Evolutionary conservation across 2,888 invertebrate genomes (phyloP).

Genomic region (Heterodera filipjevi): DNA sequence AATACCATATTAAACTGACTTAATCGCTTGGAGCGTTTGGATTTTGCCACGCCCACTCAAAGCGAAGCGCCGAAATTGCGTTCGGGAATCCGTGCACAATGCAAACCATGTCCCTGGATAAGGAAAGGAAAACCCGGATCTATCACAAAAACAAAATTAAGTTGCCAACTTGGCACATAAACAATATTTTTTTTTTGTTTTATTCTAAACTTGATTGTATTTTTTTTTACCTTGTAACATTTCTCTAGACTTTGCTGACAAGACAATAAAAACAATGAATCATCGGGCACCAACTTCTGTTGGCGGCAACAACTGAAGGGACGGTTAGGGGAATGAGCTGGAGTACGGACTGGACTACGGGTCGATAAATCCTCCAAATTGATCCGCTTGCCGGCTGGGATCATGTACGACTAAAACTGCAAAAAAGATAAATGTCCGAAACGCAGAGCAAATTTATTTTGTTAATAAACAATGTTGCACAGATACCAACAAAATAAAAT

Average conservation of each 20-base stretch:
- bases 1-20: too few relatives aligned
- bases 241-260: slow-evolving; percentile 53
- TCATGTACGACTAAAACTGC: not conserved
- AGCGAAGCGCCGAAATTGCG: slow-evolving; percentile 72
- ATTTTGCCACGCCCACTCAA: slow-evolving; percentile 99
- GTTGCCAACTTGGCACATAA: slow-evolving; percentile 43
- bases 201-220: too few relatives aligned
- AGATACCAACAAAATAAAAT: not conserved
- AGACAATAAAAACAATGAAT: slow-evolving; percentile 64
- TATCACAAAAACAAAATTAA: too few relatives aligned
- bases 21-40: slow-evolving; percentile 81
- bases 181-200: too few relatives aligned
- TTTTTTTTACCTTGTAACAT: slow-evolving; percentile 50
- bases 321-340: not conserved
- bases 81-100: slow-evolving; percentile 95
- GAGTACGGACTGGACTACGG: too few relatives aligned
- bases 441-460: too few relatives aligned
- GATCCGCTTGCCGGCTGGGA: slow-evolving; percentile 3
- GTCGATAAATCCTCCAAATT: slow-evolving; percentile 28
- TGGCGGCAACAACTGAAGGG: slow-evolving; percentile 37
- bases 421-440: too few relatives aligned
- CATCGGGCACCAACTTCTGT: slow-evolving; percentile 46
- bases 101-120: slow-evolving; percentile 86
- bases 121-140: not conserved
- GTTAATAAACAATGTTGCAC: not conserved